Evolutionary conservation across 2,888 invertebrate genomes (phyloP).

Genomic region (Lysandra coridon): DNA sequence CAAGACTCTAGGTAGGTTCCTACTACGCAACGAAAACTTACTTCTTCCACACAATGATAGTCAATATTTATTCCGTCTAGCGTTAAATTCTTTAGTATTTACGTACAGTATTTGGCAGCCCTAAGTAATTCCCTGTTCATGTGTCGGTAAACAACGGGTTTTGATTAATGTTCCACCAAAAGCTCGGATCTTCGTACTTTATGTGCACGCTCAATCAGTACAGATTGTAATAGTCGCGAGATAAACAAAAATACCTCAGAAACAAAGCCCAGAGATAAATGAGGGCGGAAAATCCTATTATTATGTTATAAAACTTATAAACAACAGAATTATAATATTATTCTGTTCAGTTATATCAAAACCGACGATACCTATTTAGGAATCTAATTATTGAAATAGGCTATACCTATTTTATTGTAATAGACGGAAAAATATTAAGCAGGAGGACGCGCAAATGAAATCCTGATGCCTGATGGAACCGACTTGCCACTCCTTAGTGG

Average conservation of each 20-base stretch:
- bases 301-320: background rate
- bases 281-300: background rate
- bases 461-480: too few relatives aligned
- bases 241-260: constrained; percentile 6
- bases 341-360: background rate
- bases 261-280: background rate
- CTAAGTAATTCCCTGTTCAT: background rate
- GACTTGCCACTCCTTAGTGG: too few relatives aligned
- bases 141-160: constrained; percentile 22
- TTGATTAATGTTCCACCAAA: constrained; percentile 22
- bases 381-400: background rate
- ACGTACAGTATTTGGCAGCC: background rate
- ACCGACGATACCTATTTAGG: background rate
- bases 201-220: constrained; percentile 26
- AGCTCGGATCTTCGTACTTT: constrained; percentile 22
- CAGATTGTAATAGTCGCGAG: constrained; percentile 14
- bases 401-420: too few relatives aligned
- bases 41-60: too few relatives aligned
- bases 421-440: too few relatives aligned
- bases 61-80: too few relatives aligned
- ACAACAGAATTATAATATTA: background rate
- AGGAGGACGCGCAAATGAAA: too few relatives aligned
- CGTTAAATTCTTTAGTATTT: background rate
- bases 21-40: too few relatives aligned
- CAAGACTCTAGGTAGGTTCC: too few relatives aligned